Percentiles rank a stretch among this genome's conserved stretches.
phyloP scores from a whole-genome alignment of 2,888 invertebrate genomes.

The Congeria kusceri region DNA sequence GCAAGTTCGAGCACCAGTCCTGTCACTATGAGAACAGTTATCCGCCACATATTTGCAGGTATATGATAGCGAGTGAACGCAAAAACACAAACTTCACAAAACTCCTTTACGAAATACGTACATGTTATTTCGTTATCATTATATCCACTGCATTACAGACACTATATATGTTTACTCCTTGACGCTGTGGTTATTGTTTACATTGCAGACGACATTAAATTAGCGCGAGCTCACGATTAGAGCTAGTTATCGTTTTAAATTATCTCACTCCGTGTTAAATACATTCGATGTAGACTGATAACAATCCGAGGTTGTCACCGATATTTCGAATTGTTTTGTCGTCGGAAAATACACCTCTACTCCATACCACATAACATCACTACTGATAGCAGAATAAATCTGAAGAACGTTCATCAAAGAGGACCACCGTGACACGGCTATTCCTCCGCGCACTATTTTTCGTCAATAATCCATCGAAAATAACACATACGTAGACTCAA shows the following conservation, averaged over 20 bases:
- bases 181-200: slow-evolving; percentile 17
- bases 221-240: neutral
- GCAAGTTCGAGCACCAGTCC: slow-evolving; percentile 20
- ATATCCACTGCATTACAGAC: too few species aligned
- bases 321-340: neutral
- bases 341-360: slow-evolving; percentile 4
- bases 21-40: slow-evolving; percentile 31
- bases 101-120: too few species aligned
- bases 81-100: neutral
- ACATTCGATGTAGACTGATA: slow-evolving; percentile 29
- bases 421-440: slow-evolving; percentile 57
- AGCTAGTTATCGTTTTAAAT: slow-evolving; percentile 1
- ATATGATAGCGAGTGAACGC: neutral
- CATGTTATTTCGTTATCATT: too few species aligned
- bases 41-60: slow-evolving; percentile 38
- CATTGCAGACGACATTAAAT: slow-evolving; percentile 37
- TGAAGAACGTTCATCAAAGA: slow-evolving; percentile 61
- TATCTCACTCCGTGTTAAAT: slow-evolving; percentile 35
- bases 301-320: slow-evolving; percentile 42
- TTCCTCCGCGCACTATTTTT: slow-evolving; percentile 36
- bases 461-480: neutral
- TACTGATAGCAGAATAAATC: slow-evolving; percentile 61
- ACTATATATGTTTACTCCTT: neutral
- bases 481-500: too few species aligned
- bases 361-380: slow-evolving; percentile 53